Evolutionary conservation across 2,888 invertebrate species (phyloP).

Genomic region (Xylocampa areola): DNA sequence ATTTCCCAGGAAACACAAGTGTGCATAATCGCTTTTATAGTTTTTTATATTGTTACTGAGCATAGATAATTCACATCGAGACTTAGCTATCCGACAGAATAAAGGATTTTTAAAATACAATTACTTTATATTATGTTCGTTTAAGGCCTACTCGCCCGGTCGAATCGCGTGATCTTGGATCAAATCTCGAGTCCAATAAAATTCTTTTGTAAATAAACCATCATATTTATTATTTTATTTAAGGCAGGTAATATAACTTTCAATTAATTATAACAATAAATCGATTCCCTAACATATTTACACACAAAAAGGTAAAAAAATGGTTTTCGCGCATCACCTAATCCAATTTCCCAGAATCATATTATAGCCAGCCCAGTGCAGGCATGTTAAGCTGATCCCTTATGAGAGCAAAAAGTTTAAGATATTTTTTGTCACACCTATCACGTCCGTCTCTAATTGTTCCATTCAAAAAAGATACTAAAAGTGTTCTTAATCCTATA

Average conservation of each 20-base stretch:
- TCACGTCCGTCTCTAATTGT: conserved; percentile 83
- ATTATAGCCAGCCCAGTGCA: conserved; percentile 49
- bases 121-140: conserved; percentile 15
- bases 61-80: conserved; percentile 41
- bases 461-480: conserved; percentile 77
- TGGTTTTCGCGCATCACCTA: conserved; percentile 60
- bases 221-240: conserved; percentile 24
- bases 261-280: conserved; percentile 50
- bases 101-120: conserved; percentile 6
- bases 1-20: conserved; percentile 59
- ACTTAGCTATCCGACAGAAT: conserved; percentile 20
- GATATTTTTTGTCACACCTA: conserved; percentile 79
- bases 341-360: conserved; percentile 64
- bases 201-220: conserved; percentile 34
- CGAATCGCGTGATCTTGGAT: conserved; percentile 6
- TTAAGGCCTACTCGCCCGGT: conserved; percentile 33
- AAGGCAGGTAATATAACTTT: conserved; percentile 31
- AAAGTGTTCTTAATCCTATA: conserved; percentile 81
- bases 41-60: conserved; percentile 42
- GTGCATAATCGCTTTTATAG: conserved; percentile 54
- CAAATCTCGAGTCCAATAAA: conserved; percentile 8
- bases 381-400: conserved; percentile 49
- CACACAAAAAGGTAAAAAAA: conserved; percentile 50
- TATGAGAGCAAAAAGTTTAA: conserved; percentile 66
- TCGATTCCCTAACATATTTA: conserved; percentile 31